Percentiles rank a stretch among this genome's conserved stretches.
Evolutionary conservation across 2,113 vertebrate species (phyloP).

Genomic region (Rana temporaria): DNA sequence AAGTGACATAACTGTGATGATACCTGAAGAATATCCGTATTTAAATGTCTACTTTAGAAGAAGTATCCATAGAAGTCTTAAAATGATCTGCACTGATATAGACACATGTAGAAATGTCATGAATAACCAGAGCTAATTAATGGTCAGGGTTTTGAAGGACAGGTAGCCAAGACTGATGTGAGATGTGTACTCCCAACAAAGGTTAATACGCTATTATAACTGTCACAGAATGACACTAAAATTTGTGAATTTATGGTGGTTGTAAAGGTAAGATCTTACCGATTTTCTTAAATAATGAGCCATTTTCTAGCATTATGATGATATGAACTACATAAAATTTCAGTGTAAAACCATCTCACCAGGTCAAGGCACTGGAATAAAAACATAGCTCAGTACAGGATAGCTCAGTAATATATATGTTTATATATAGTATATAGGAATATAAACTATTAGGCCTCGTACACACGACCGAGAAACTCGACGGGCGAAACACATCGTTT

Average conservation of each 20-base stretch:
- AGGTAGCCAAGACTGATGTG: not conserved
- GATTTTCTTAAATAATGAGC: not conserved
- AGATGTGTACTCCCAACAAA: not conserved
- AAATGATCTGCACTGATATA: not conserved
- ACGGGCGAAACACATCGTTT: no score
- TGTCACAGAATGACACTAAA: not conserved
- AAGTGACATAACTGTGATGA: no score
- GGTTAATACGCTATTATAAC: not conserved
- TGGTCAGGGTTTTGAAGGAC: not conserved
- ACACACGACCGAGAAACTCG: no score
- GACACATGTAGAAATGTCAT: not conserved
- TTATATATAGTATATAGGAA: no score
- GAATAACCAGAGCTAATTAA: not conserved
- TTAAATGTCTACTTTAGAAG: no score
- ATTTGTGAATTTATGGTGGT: slow-evolving; percentile 1
- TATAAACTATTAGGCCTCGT: no score
- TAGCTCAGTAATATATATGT: no score
- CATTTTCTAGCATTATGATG: not conserved
- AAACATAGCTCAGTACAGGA: no score
- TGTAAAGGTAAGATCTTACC: not conserved
- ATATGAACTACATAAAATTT: not conserved
- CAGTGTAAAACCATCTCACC: not conserved
- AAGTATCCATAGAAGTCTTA: not conserved
- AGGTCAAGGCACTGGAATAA: no score
- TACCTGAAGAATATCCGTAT: no score